Conservation (phyloP, 2,113 vertebrate genomes). For the Felis catus region DNA sequence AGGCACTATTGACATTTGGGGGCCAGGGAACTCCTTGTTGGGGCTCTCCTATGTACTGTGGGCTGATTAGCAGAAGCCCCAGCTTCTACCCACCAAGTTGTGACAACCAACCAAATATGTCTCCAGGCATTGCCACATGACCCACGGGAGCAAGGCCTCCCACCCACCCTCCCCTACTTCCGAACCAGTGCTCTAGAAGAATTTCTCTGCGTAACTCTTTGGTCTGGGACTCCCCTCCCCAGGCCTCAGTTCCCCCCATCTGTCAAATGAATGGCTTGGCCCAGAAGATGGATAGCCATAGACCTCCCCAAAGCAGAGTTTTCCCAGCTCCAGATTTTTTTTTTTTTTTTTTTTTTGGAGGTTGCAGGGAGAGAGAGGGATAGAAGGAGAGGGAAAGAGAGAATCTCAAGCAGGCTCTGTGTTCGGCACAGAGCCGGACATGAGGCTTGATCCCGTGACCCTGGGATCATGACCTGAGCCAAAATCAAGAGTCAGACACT, state of each 20-base stretch:
- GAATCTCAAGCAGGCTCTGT: too few species aligned
- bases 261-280: background rate
- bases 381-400: too few species aligned
- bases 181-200: background rate
- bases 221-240: background rate
- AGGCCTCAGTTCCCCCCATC: background rate
- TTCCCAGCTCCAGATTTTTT: background rate
- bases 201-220: background rate
- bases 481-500: too few species aligned
- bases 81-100: background rate
- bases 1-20: accelerated
- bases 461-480: too few species aligned
- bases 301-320: background rate
- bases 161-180: background rate
- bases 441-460: too few species aligned
- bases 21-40: accelerated
- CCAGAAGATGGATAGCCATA: background rate
- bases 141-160: background rate
- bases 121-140: background rate
- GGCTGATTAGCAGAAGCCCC: background rate
- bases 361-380: too few species aligned
- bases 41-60: background rate
- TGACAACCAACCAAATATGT: background rate
- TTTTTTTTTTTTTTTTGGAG: too few species aligned
- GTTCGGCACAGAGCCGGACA: too few species aligned